Percentiles rank a stretch among this genome's conserved stretches.
Evolutionary conservation across 2,888 invertebrate species (phyloP).

Genomic region (Brenthis hecate): DNA sequence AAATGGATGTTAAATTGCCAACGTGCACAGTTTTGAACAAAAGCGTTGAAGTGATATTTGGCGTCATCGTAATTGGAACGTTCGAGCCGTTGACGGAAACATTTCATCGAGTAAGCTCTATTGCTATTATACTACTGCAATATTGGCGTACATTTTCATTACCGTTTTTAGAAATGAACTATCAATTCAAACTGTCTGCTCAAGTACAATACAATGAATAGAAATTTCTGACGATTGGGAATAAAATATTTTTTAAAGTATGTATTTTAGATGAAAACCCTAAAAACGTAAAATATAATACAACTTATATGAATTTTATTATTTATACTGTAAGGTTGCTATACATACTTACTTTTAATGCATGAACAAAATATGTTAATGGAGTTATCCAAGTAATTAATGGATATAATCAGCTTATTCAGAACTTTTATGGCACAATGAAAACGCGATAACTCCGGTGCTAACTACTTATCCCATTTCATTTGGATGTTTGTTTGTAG

Average conservation of each 20-base stretch:
- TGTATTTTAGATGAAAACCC: too few relatives aligned
- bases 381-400: conserved; percentile 27
- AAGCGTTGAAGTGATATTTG: conserved; percentile 44
- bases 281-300: too few relatives aligned
- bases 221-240: too few relatives aligned
- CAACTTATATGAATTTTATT: too few relatives aligned
- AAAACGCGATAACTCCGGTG: conserved; percentile 41
- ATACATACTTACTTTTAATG: neutral
- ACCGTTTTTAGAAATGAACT: conserved; percentile 26
- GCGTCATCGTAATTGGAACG: conserved; percentile 44
- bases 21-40: conserved; percentile 55
- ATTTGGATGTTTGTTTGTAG: conserved; percentile 49
- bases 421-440: conserved; percentile 43
- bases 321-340: neutral
- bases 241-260: too few relatives aligned
- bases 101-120: conserved; percentile 35
- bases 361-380: conserved; percentile 18
- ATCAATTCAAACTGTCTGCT: conserved; percentile 6
- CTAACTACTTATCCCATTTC: conserved; percentile 45
- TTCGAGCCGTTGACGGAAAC: conserved; percentile 45
- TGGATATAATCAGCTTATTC: conserved; percentile 42
- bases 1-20: conserved; percentile 66
- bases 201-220: conserved; percentile 5
- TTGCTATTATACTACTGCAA: conserved; percentile 21
- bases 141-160: conserved; percentile 29